Evolutionary conservation across 2,113 vertebrate genomes (phyloP), one percentile per base, ranked within the genome.

Genomic region (Halcyon malimbica): DNA sequence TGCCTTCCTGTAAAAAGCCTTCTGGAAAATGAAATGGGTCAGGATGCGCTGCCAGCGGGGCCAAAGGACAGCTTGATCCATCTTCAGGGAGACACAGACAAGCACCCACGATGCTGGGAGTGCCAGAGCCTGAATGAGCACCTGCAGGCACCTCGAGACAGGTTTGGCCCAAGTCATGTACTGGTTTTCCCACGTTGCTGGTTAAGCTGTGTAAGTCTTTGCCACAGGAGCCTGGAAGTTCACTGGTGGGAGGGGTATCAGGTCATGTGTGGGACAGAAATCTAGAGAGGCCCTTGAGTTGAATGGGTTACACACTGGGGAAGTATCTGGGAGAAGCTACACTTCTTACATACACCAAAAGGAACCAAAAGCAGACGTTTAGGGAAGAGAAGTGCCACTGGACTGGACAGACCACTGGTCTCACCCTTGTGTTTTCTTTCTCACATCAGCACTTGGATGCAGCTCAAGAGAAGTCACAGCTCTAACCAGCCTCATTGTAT

Each of bases 41-140:
- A 91, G 77, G 54, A 81, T 37, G 16, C 0, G 2, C 16, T 73
- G 64, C 14, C 48, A 53, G 50, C 57, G 44, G n/a, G 29, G 17
- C 39, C 85, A 84, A 42, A 39, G 54, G 39, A 77, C 68, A 86
- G 23, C 29, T 23, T 70, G 17, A 18, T 82, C 37, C 2, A 1
- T 29, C 62, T 50, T 73, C 64, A 69, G 17, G 68, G 59, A 87
- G 44, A 25, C 28, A 37, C 28, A 65, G 41, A 54, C 53, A 64
- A 71, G n/a, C 41, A 70, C 6, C 17, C 56, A 76, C 0, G 0
- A 68, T 10, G 15, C 35, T 65, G 50, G 35, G 18, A 83, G 64
- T 1, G 2, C 9, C 57, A 92, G 25, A 95, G 39, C 18, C 70
- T 83, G 48, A 92, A 21, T 0, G 1, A 67, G 39, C 37, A 59